Conservation (phyloP, 2,113 vertebrate genomes). For the Varanus salvator region DNA sequence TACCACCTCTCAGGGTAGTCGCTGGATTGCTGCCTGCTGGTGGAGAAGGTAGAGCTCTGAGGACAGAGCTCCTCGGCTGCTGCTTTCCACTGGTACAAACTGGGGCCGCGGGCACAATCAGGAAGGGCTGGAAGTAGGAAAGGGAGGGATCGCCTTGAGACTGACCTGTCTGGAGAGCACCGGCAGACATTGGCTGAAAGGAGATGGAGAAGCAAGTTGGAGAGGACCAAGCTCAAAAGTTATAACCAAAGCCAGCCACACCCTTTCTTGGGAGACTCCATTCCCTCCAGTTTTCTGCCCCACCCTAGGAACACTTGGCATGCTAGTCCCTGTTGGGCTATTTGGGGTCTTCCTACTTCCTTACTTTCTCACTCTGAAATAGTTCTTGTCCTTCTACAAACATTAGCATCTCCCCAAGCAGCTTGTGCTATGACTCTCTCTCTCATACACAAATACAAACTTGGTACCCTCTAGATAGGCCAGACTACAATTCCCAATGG, state of each 20-base stretch:
- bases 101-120: neutral
- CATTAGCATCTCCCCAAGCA: no score
- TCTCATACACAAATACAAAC: no score
- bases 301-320: no score
- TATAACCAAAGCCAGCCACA: neutral
- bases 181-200: slow-evolving; percentile 67
- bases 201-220: neutral
- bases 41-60: neutral
- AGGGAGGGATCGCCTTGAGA: neutral
- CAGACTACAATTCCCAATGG: neutral
- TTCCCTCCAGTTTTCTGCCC: neutral
- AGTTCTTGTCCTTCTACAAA: no score
- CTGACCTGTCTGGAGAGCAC: slow-evolving; percentile 72
- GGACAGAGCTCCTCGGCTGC: neutral
- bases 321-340: no score
- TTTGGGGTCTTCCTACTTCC: no score
- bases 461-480: no score
- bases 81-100: neutral
- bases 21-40: neutral
- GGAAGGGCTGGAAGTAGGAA: neutral
- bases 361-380: no score
- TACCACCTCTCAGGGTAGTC: neutral
- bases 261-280: neutral
- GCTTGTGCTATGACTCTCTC: no score
- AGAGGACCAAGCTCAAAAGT: neutral